Evolutionary conservation across 2,113 vertebrate genomes (phyloP).

Genomic region (Guaruba guarouba): DNA sequence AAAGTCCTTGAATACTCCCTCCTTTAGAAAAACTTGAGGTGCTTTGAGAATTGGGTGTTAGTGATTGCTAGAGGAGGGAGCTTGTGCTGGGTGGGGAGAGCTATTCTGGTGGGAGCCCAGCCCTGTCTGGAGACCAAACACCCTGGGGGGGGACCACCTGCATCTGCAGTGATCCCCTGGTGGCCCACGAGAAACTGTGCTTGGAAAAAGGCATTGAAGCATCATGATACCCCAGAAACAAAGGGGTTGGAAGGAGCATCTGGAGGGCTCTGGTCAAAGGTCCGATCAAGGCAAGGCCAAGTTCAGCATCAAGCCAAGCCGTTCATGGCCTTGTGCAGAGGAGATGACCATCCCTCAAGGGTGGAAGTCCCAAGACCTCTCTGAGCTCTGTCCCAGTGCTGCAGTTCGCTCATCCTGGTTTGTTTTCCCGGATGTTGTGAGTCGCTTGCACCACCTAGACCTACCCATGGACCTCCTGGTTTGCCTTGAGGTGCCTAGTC

Average conservation of each 20-base stretch:
- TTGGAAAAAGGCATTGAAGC: not conserved
- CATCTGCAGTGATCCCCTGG: not conserved
- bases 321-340: accelerated
- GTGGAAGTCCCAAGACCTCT: not conserved
- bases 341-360: not conserved
- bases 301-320: not conserved
- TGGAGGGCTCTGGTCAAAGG: not conserved
- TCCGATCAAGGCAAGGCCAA: not conserved
- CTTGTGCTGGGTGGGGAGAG: not conserved
- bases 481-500: not conserved
- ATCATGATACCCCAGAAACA: not conserved
- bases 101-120: not conserved
- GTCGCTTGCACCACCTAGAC: not conserved
- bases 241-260: accelerated
- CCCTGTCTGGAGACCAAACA: not conserved
- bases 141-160: accelerated
- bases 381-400: not conserved
- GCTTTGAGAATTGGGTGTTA: not conserved
- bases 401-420: accelerated
- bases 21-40: not conserved
- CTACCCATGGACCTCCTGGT: not conserved
- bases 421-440: not conserved
- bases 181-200: not conserved
- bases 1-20: not conserved
- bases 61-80: not conserved